Conservation (phyloP, 2,113 vertebrate genomes). For the Notothenia coriiceps region DNA sequence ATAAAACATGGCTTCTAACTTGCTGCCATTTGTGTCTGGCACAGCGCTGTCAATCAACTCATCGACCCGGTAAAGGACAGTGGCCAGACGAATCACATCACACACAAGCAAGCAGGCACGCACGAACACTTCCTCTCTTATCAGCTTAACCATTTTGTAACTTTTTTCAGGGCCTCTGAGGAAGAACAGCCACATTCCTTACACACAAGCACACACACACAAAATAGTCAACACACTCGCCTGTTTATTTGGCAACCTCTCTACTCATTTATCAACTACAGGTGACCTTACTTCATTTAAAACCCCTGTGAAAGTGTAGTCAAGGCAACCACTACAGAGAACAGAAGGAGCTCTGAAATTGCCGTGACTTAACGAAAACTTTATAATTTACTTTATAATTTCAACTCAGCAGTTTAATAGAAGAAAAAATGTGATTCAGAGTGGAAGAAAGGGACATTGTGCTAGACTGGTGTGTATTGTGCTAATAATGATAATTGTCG, state of each 20-base stretch:
- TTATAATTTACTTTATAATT: conserved; percentile 15
- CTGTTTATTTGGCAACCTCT: conserved; percentile 24
- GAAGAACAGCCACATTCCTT: conserved; percentile 23
- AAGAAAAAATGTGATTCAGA: neutral
- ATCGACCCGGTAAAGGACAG: conserved; percentile 19
- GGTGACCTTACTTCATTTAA: conserved; percentile 35
- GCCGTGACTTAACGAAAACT: conserved; percentile 12
- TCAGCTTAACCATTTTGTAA: neutral
- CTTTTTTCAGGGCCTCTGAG: conserved; percentile 28
- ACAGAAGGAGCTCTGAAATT: conserved; percentile 37
- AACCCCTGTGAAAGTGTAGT: conserved; percentile 16
- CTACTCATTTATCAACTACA: conserved; percentile 43
- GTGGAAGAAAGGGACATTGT: neutral
- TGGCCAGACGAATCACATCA: neutral
- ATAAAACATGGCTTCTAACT: neutral
- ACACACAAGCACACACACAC: neutral
- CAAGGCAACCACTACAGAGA: conserved; percentile 26
- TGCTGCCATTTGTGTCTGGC: conserved; percentile 3
- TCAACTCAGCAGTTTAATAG: conserved; percentile 9
- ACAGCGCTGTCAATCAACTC: conserved; percentile 22
- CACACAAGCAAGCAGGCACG: neutral
- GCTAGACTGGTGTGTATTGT: neutral
- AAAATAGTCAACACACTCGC: neutral
- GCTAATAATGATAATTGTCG: neutral
- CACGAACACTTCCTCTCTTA: conserved; percentile 4